Evolutionary conservation across 2,113 vertebrate genomes (phyloP).

Genomic region (Panurus biarmicus): DNA sequence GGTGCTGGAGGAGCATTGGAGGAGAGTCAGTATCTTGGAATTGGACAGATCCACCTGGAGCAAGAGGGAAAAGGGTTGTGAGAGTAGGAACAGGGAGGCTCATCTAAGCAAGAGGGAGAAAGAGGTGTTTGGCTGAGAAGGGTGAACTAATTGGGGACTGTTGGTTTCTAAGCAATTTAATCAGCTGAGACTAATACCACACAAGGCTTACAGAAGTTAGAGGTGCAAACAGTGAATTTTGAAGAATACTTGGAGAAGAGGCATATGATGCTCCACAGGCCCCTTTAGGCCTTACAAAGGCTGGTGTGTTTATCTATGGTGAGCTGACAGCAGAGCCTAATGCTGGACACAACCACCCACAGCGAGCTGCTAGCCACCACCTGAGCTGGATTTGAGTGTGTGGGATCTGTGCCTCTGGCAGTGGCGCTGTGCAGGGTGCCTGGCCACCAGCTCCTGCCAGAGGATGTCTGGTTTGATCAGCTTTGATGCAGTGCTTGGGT

Average conservation of each 20-base stretch:
- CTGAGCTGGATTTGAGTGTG: fast-evolving
- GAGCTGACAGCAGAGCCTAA: neutral
- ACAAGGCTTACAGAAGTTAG: neutral
- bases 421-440: neutral
- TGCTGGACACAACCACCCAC: fast-evolving
- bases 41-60: fast-evolving
- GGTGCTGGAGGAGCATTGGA: neutral
- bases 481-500: neutral
- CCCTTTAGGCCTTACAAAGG: neutral
- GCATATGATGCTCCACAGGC: fast-evolving
- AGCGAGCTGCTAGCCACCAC: neutral
- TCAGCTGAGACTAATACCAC: no score
- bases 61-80: neutral
- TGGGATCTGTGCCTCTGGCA: neutral
- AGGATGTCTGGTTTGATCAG: neutral
- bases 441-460: fast-evolving
- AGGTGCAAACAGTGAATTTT: neutral
- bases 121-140: neutral
- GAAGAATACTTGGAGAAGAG: neutral
- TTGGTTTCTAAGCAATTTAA: neutral
- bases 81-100: neutral
- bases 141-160: neutral
- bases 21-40: fast-evolving
- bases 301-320: fast-evolving
- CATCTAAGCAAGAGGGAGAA: neutral